A percentile compares a stretch with the other conserved stretches of the same genome.
phyloP scores from a whole-genome alignment of 1,140 invertebrate species.

The Trichonephila inaurata region DNA sequence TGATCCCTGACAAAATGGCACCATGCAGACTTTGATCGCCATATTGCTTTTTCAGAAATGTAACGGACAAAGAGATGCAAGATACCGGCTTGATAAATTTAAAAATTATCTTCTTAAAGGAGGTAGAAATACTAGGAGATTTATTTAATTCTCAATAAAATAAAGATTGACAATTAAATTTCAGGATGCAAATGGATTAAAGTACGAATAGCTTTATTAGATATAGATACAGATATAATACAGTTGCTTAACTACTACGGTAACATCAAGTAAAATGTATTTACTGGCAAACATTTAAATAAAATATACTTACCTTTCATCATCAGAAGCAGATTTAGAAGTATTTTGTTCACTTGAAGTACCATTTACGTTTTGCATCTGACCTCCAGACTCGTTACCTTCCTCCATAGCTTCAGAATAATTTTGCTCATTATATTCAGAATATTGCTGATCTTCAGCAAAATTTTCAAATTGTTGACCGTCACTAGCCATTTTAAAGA shows the following conservation, averaged over 20 bases:
- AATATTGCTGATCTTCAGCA: conserved; percentile 72
- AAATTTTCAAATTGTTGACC: conserved; percentile 69
- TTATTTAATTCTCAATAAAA: neutral
- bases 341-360: neutral
- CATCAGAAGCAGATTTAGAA: conserved; percentile 42
- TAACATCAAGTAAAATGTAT: too few relatives aligned
- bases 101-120: neutral
- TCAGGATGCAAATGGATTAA: neutral
- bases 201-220: neutral
- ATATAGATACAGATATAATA: neutral
- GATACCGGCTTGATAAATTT: neutral
- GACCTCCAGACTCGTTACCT: conserved; percentile 36
- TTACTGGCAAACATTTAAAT: too few relatives aligned
- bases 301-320: conserved; percentile 64
- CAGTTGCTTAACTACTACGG: neutral
- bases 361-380: conserved; percentile 71
- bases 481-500: conserved; percentile 47
- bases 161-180: neutral
- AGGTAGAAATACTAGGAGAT: neutral
- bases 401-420: conserved; percentile 66
- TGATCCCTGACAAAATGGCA: neutral
- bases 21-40: neutral
- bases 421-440: conserved; percentile 67
- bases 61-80: neutral
- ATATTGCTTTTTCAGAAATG: neutral